These are phyloP conservation scores for Hirtodrosophila cameraria DNA, from an alignment of 2,888 invertebrate species.

Conservation along the genomic window DNA sequence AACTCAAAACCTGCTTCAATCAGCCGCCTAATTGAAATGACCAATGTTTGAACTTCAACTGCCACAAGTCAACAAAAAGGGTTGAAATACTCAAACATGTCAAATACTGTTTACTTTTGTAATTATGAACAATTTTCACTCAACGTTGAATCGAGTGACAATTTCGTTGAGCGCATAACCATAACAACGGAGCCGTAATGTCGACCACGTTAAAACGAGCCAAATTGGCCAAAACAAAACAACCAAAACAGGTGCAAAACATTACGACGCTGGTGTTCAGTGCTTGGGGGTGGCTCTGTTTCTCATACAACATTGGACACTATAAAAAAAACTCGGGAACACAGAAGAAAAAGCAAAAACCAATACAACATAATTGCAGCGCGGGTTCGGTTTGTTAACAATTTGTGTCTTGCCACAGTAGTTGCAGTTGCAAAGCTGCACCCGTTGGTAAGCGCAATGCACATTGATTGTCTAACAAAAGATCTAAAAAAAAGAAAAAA, in stretches of 20 bases:
- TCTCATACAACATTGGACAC: conserved; percentile 8
- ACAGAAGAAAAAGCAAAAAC: conserved; percentile 15
- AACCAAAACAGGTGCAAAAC: conserved; percentile 71
- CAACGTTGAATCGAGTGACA: too few species aligned
- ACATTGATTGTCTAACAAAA: conserved; percentile 48
- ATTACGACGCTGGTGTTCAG: conserved; percentile 28
- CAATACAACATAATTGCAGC: conserved; percentile 72
- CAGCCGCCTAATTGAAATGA: conserved; percentile 67
- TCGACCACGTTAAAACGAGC: conserved; percentile 37
- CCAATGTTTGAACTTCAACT: conserved; percentile 69
- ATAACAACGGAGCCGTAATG: conserved; percentile 61
- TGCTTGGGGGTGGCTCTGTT: conserved; percentile 51
- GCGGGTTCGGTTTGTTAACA: conserved; percentile 44
- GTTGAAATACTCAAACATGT: conserved; percentile 34
- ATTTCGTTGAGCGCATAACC: conserved; percentile 66
- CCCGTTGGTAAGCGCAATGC: conserved; percentile 52
- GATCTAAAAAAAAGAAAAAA: conserved; percentile 12
- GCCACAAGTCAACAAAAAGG: conserved; percentile 47
- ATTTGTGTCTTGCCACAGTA: conserved; percentile 30
- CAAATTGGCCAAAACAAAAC: conserved; percentile 74
- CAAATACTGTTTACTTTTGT: conserved; percentile 43
- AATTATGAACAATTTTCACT: conserved; percentile 63
- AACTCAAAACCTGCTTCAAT: conserved; percentile 57
- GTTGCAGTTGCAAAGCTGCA: conserved; percentile 51
- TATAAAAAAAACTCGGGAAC: conserved; percentile 8